Conservation (phyloP, 2,797 vertebrate species). For the Nannoperca obscura region DNA sequence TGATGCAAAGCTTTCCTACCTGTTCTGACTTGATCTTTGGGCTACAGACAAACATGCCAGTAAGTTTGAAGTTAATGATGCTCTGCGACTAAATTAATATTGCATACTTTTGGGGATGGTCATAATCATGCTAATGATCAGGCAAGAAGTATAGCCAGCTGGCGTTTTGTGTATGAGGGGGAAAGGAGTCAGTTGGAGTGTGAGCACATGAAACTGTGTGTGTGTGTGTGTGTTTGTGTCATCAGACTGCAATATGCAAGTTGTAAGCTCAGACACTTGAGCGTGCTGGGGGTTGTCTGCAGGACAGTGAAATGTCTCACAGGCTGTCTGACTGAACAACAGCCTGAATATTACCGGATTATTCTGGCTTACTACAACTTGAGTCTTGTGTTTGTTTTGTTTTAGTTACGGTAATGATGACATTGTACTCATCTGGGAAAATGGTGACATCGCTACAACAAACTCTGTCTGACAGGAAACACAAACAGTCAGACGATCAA, state of each 20-base stretch:
- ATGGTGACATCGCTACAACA: no score
- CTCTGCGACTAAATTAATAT: constrained; percentile 56
- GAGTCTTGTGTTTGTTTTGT: no score
- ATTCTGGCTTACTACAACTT: no score
- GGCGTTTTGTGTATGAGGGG: constrained; percentile 26
- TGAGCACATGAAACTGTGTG: constrained; percentile 6
- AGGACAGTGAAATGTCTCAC: constrained; percentile 7
- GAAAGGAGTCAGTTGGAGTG: background rate
- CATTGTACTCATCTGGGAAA: no score
- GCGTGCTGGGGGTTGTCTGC: background rate
- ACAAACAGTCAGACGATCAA: no score
- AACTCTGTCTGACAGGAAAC: no score
- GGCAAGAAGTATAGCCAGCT: constrained; percentile 56
- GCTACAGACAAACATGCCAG: background rate
- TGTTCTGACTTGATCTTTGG: constrained; percentile 19
- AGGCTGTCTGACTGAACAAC: background rate
- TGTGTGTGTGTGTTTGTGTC: no score
- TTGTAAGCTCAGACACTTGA: constrained; percentile 46
- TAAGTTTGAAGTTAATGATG: constrained; percentile 51
- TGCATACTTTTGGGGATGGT: constrained; percentile 57
- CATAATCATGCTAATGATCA: constrained; percentile 66
- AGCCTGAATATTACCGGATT: background rate
- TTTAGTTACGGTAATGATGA: no score
- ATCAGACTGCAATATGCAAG: constrained; percentile 42
- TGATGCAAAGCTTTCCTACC: background rate